A percentile compares a stretch with the other conserved stretches of the same genome.
phyloP scores from a whole-genome alignment of 1,140 invertebrate species.

The Nylanderia fulva region DNA sequence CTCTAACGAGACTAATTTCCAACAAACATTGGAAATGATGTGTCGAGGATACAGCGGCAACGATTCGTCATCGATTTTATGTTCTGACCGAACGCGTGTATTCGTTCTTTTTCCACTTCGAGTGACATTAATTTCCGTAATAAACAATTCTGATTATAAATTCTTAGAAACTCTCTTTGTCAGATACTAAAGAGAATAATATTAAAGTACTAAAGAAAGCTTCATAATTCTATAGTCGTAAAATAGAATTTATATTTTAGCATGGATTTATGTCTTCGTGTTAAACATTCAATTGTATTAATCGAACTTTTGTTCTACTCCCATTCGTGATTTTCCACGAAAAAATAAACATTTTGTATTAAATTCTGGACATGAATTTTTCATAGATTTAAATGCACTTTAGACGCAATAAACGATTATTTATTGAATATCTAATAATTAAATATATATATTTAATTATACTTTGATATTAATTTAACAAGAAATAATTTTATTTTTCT shows the following conservation, averaged over 20 bases:
- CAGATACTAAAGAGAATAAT: too few species aligned
- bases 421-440: too few species aligned
- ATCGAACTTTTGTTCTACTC: not conserved
- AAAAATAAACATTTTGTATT: not conserved
- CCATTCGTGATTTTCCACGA: not conserved
- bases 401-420: not conserved
- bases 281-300: not conserved
- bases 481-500: not conserved
- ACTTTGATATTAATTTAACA: not conserved
- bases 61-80: slow-evolving; percentile 37
- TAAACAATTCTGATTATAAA: not conserved
- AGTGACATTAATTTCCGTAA: slow-evolving; percentile 23
- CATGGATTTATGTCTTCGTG: not conserved
- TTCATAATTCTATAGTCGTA: not conserved
- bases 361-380: not conserved
- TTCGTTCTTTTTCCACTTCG: slow-evolving; percentile 24
- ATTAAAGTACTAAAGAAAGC: not conserved
- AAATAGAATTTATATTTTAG: slow-evolving; percentile 6
- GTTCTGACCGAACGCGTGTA: not conserved
- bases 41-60: slow-evolving; percentile 7
- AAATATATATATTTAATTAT: not conserved
- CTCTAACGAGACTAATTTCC: slow-evolving; percentile 50
- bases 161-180: not conserved
- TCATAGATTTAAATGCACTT: not conserved
- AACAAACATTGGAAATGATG: not conserved